These are phyloP conservation scores for Drosophila repleta DNA, from an alignment of 1,140 invertebrate species.

Conservation along the genomic window DNA sequence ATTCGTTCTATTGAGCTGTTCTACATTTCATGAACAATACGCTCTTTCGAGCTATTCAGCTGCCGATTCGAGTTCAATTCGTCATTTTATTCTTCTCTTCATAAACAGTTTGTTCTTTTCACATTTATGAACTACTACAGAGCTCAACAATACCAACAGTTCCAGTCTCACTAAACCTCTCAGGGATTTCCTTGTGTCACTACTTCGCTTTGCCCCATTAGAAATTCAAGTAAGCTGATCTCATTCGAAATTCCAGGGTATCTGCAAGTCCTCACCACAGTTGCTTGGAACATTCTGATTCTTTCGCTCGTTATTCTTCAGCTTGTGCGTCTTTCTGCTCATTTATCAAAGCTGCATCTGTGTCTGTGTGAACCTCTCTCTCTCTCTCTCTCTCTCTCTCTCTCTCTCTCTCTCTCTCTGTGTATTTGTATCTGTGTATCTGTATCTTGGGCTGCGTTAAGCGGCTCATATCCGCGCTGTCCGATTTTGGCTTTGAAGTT, in stretches of 20 bases:
- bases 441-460: conserved; percentile 62
- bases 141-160: no score
- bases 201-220: no score
- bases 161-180: no score
- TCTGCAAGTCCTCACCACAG: neutral
- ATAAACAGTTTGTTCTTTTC: no score
- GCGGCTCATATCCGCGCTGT: conserved; percentile 69
- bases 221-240: neutral
- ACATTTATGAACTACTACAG: no score
- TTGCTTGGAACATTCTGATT: neutral
- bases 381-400: conserved; percentile 20
- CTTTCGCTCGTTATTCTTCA: conserved; percentile 81
- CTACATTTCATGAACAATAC: no score
- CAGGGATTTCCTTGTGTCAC: no score
- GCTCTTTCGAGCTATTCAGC: no score
- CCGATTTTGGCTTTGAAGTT: conserved; percentile 81
- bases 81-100: no score
- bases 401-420: conserved; percentile 15
- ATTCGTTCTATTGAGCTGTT: no score
- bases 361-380: conserved; percentile 1
- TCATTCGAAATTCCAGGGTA: neutral
- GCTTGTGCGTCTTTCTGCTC: conserved; percentile 81
- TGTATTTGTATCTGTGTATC: conserved; percentile 6
- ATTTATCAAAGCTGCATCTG: conserved; percentile 74
- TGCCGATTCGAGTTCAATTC: no score